These are phyloP conservation scores for Lanistes nyassanus DNA, from an alignment of 1,140 invertebrate species.

Conservation along the genomic window DNA sequence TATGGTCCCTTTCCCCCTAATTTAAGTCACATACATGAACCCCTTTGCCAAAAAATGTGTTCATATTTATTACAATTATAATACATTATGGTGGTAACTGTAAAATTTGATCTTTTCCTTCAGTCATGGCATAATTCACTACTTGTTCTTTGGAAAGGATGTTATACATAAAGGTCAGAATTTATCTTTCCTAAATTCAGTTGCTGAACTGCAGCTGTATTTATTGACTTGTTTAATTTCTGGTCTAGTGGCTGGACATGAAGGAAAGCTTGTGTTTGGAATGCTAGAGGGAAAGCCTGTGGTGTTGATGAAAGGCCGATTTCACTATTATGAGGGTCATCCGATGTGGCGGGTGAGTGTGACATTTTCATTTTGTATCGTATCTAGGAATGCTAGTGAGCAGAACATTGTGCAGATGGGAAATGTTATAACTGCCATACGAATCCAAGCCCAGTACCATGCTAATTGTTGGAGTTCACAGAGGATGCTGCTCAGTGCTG, in stretches of 20 bases:
- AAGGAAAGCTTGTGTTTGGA: constrained; percentile 90
- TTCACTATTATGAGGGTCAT: constrained; percentile 97
- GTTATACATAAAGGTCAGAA: background rate
- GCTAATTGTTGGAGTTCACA: no score
- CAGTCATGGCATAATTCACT: background rate
- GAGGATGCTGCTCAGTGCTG: no score
- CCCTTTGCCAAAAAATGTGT: background rate
- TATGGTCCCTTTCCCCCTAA: background rate
- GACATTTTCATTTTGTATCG: background rate
- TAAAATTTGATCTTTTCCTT: background rate
- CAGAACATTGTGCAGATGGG: background rate
- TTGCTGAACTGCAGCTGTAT: background rate
- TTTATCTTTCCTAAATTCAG: background rate
- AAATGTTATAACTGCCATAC: background rate
- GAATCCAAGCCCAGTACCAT: no score
- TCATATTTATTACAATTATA: background rate
- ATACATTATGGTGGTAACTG: background rate
- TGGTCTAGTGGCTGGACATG: constrained; percentile 86
- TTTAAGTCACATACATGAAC: background rate
- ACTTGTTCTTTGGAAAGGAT: background rate
- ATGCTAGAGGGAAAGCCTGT: constrained; percentile 79
- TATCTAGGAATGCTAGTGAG: background rate
- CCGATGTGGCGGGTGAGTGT: constrained; percentile 82
- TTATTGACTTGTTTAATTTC: background rate
- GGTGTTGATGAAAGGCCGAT: constrained; percentile 94